Conservation (phyloP, 2,797 vertebrate species). For the Sebastes alutus region DNA sequence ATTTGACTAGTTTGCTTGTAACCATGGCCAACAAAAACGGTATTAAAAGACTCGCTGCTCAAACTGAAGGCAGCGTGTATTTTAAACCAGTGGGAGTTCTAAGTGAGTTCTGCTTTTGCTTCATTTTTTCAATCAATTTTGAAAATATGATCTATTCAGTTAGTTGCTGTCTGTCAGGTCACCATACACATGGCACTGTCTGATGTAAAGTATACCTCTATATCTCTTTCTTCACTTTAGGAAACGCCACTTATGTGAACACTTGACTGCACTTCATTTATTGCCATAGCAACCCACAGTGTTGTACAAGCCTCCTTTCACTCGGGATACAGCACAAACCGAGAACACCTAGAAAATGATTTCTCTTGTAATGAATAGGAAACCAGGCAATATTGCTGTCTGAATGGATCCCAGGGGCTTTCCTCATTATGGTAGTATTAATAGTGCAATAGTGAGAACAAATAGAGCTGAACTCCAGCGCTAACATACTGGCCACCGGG, state of each 20-base stretch:
- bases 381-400: conserved; percentile 22
- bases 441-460: conserved; percentile 31
- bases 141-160: neutral
- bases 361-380: conserved; percentile 49
- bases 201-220: neutral
- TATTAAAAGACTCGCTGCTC: neutral
- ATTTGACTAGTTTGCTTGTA: neutral
- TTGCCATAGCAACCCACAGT: conserved; percentile 36
- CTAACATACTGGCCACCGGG: conserved; percentile 1
- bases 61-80: neutral
- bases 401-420: conserved; percentile 47
- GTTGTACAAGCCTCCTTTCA: conserved; percentile 25
- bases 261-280: conserved; percentile 31
- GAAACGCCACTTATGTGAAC: conserved; percentile 13
- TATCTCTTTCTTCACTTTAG: neutral
- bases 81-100: fast-evolving
- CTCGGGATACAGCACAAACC: conserved; percentile 13
- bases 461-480: conserved; percentile 34
- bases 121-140: neutral
- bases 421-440: conserved; percentile 44
- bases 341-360: conserved; percentile 38
- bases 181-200: neutral
- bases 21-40: neutral
- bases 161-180: neutral
- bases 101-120: no score